Conservation (phyloP, 2,797 vertebrate species). For the Channallabes apus region DNA sequence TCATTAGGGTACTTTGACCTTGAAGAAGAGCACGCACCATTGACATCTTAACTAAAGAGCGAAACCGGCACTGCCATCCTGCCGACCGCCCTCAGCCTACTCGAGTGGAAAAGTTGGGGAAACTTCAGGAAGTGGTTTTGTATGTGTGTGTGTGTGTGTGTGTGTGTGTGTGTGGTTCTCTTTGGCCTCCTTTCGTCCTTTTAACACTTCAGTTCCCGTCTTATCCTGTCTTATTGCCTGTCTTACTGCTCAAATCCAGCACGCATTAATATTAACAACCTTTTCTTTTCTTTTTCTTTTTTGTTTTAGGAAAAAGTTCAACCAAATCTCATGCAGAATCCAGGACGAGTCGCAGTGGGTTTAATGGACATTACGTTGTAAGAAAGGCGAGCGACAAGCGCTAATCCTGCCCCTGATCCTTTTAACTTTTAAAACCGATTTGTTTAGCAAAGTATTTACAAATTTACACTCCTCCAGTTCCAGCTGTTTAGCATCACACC, state of each 20-base stretch:
- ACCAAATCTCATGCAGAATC: neutral
- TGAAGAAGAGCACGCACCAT: conserved; percentile 67
- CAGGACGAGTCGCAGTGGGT: neutral
- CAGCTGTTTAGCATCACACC: conserved; percentile 17
- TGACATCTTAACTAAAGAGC: conserved; percentile 71
- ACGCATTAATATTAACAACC: neutral
- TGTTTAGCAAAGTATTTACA: conserved; percentile 23
- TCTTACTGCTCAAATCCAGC: neutral
- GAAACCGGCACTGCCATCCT: conserved; percentile 64
- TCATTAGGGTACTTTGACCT: conserved; percentile 73
- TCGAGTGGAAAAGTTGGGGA: conserved; percentile 70
- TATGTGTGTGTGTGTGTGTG: too few species aligned
- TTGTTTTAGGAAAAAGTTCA: neutral
- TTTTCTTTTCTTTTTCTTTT: too few species aligned
- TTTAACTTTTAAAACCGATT: conserved; percentile 15
- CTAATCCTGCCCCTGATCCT: conserved; percentile 10
- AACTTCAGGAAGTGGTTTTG: conserved; percentile 64
- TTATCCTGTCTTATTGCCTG: too few species aligned
- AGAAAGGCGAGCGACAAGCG: neutral
- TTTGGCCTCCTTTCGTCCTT: conserved; percentile 39
- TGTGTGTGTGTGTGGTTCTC: conserved; percentile 47
- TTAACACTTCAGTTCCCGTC: conserved; percentile 33
- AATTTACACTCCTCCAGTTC: conserved; percentile 2
- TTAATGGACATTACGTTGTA: neutral
- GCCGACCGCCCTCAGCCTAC: conserved; percentile 64